These are phyloP conservation scores for Euclidia mi DNA, from an alignment of 2,888 invertebrate genomes.

Conservation along the genomic window DNA sequence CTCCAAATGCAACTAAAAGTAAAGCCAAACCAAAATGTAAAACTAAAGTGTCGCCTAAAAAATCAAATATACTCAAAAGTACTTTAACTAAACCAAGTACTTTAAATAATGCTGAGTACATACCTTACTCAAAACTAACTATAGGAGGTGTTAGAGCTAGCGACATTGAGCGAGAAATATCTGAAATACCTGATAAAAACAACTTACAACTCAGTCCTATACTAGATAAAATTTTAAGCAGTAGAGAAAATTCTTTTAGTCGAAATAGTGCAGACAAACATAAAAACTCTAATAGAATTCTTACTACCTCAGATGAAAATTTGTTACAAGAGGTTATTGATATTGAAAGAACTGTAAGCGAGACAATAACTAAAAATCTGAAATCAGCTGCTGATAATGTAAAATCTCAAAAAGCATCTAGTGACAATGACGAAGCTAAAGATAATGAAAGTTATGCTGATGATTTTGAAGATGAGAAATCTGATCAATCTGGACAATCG, in stretches of 20 bases:
- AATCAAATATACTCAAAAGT: slow-evolving; percentile 29
- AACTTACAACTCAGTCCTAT: slow-evolving; percentile 78
- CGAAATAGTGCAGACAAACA: slow-evolving; percentile 63
- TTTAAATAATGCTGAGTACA: slow-evolving; percentile 79
- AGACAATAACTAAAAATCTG: slow-evolving; percentile 69
- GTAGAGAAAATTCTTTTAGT: slow-evolving; percentile 77
- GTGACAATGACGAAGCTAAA: slow-evolving; percentile 48
- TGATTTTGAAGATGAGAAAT: slow-evolving; percentile 86
- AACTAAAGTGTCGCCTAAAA: slow-evolving; percentile 50
- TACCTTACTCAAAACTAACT: slow-evolving; percentile 85
- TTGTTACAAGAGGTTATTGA: slow-evolving; percentile 83
- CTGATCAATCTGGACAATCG: slow-evolving; percentile 59
- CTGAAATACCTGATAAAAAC: slow-evolving; percentile 70
- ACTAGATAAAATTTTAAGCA: slow-evolving; percentile 79
- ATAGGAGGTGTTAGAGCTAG: slow-evolving; percentile 81
- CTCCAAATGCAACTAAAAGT: slow-evolving; percentile 56
- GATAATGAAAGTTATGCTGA: slow-evolving; percentile 80
- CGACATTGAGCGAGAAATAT: slow-evolving; percentile 83
- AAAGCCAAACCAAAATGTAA: slow-evolving; percentile 53
- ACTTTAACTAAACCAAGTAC: slow-evolving; percentile 25
- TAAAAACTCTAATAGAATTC: slow-evolving; percentile 60
- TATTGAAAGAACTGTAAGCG: slow-evolving; percentile 76
- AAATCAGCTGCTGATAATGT: slow-evolving; percentile 46
- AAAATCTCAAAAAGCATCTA: slow-evolving; percentile 45
- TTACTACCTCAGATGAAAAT: slow-evolving; percentile 85